phyloP scores from a whole-genome alignment of 23 tunicate genomes.

The Halocynthia aurantium region DNA sequence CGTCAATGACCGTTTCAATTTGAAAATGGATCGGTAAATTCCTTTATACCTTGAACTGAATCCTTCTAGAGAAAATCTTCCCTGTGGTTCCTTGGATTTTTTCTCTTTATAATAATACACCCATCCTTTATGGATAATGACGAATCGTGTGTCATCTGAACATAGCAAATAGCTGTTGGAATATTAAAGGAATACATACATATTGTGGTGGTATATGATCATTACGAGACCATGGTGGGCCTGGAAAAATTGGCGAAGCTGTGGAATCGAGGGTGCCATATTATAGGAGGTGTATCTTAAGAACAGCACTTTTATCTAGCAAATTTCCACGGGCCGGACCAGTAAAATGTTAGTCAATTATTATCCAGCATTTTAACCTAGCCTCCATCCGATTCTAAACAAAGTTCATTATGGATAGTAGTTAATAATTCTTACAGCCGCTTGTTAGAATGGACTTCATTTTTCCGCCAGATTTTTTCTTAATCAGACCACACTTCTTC shows the following conservation, averaged over 20 bases:
- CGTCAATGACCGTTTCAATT: not conserved
- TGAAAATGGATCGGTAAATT: not conserved
- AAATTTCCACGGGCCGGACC: no score
- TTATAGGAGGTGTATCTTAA: no score
- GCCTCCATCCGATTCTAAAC: not conserved
- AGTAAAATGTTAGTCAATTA: no score
- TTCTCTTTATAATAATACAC: constrained; percentile 86
- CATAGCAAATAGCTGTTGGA: not conserved
- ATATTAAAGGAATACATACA: no score
- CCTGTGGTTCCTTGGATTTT: constrained; percentile 57
- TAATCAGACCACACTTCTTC: constrained; percentile 39
- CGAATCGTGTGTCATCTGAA: constrained; percentile 69
- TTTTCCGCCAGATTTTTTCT: constrained; percentile 46
- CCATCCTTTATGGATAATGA: constrained; percentile 76
- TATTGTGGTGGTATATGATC: not conserved
- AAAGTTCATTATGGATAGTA: not conserved
- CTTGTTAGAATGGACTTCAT: constrained; percentile 24
- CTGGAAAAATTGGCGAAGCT: not conserved
- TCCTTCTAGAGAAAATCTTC: constrained; percentile 67
- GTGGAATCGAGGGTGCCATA: not conserved
- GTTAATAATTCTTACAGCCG: constrained; percentile 30
- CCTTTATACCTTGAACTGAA: constrained; percentile 52
- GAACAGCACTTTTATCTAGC: no score
- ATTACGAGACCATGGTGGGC: not conserved
- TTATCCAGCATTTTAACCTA: not conserved